These are phyloP conservation scores for Phaethon lepturus DNA, from an alignment of 2,113 vertebrate species.

Conservation along the genomic window DNA sequence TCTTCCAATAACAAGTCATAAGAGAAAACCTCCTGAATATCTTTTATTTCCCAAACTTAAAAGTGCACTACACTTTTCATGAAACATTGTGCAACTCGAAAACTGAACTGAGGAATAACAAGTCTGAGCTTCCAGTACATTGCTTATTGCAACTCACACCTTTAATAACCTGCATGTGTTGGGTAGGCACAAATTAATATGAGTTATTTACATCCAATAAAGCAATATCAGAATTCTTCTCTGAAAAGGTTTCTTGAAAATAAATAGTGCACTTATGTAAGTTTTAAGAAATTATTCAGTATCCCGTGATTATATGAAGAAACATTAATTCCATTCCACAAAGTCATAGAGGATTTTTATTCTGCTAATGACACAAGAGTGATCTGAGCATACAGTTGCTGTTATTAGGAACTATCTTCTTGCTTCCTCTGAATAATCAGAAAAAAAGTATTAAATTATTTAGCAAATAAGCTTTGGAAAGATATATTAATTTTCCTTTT, in stretches of 20 bases:
- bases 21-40: not conserved
- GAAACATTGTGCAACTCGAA: not conserved
- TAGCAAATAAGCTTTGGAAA: constrained; percentile 33
- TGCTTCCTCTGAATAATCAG: not conserved
- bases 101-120: not conserved
- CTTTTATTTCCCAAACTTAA: not conserved
- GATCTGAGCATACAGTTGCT: not conserved
- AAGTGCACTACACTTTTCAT: not conserved
- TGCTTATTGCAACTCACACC: not conserved
- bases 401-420: not conserved
- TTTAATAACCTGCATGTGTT: not conserved
- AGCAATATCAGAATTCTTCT: not conserved
- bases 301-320: not conserved
- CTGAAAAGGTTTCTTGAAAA: constrained; percentile 18
- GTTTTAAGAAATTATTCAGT: not conserved
- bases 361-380: not conserved
- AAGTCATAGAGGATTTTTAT: not conserved
- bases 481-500: constrained; percentile 30
- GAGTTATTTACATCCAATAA: constrained; percentile 31
- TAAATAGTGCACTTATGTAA: not conserved
- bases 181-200: constrained; percentile 32
- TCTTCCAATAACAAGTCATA: not conserved
- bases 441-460: not conserved
- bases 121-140: not conserved
- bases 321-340: not conserved